A percentile compares a stretch with the other conserved stretches of the same genome.
Conservation (phyloP, 2,113 vertebrate species). For the Ptilorrhoa leucosticta region DNA sequence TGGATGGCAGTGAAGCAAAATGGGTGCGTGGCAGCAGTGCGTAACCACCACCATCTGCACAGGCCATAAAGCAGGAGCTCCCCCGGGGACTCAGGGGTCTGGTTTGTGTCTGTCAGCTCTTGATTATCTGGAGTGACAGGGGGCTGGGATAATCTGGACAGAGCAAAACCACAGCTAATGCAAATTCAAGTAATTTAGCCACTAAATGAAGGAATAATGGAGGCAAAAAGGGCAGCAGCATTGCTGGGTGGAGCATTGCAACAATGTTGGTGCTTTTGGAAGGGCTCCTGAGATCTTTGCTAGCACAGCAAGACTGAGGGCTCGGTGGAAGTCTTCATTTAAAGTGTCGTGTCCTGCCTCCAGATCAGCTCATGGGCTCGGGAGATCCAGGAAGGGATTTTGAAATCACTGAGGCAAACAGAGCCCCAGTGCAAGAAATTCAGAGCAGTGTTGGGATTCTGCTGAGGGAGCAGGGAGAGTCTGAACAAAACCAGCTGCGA, state of each 20-base stretch:
- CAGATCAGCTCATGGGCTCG: background rate
- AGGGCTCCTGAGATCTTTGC: background rate
- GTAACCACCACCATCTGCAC: constrained; percentile 21
- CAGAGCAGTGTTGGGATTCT: background rate
- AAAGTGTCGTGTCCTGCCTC: background rate
- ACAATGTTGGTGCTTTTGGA: background rate
- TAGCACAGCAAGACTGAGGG: background rate
- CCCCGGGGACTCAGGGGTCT: background rate
- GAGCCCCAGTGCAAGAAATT: background rate
- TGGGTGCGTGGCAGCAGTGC: background rate
- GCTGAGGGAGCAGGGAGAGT: background rate
- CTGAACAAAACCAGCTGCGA: background rate
- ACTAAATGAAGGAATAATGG: background rate
- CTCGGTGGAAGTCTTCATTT: background rate
- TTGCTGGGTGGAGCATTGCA: background rate
- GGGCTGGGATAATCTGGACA: background rate
- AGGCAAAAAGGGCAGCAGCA: background rate
- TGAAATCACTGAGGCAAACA: background rate
- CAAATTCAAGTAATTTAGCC: background rate
- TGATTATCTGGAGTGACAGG: constrained; percentile 15
- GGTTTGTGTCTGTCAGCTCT: constrained; percentile 39
- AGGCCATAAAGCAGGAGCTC: constrained; percentile 12
- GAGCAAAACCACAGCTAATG: background rate
- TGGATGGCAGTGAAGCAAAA: constrained; percentile 6
- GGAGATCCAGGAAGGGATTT: background rate